phyloP scores from a whole-genome alignment of 2,888 invertebrate species.

The Melanostoma scalare region DNA sequence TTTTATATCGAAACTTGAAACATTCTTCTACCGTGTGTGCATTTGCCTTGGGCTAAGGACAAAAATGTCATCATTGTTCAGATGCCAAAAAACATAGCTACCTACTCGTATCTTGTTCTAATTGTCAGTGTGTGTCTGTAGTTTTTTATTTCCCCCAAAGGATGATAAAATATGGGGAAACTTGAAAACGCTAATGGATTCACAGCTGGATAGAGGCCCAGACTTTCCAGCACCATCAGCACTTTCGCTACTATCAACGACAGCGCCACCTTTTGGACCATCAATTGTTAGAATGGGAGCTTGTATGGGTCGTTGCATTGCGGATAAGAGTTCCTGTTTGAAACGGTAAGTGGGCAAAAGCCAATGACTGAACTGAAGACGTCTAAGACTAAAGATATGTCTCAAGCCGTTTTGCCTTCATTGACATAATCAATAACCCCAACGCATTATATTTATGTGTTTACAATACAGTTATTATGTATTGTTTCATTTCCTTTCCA shows the following conservation, averaged over 20 bases:
- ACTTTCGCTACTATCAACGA: not conserved
- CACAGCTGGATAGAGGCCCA: constrained; percentile 59
- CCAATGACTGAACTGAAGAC: constrained; percentile 28
- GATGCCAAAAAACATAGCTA: constrained; percentile 5
- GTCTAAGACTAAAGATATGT: not conserved
- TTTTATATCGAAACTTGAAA: not conserved
- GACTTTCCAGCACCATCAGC: constrained; percentile 28
- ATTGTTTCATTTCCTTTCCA: constrained; percentile 5
- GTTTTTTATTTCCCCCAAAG: not conserved
- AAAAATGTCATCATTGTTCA: constrained; percentile 29
- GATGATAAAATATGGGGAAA: constrained; percentile 65
- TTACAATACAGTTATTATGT: not conserved
- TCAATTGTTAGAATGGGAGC: constrained; percentile 74
- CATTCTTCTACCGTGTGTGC: not conserved
- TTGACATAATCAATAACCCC: constrained; percentile 60
- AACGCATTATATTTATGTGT: not conserved
- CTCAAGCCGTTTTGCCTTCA: constrained; percentile 19
- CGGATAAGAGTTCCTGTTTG: constrained; percentile 70
- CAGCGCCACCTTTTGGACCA: not conserved
- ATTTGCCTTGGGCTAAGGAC: constrained; percentile 11
- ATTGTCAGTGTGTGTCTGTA: too few relatives aligned
- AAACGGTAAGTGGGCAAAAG: constrained; percentile 72
- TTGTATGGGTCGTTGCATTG: constrained; percentile 76
- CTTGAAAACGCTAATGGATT: constrained; percentile 57
- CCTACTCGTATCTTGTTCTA: too few relatives aligned